Evolutionary conservation across 2,797 vertebrate species (phyloP), one percentile per base, ranked within the genome.

Genomic region (Tinamus major): DNA sequence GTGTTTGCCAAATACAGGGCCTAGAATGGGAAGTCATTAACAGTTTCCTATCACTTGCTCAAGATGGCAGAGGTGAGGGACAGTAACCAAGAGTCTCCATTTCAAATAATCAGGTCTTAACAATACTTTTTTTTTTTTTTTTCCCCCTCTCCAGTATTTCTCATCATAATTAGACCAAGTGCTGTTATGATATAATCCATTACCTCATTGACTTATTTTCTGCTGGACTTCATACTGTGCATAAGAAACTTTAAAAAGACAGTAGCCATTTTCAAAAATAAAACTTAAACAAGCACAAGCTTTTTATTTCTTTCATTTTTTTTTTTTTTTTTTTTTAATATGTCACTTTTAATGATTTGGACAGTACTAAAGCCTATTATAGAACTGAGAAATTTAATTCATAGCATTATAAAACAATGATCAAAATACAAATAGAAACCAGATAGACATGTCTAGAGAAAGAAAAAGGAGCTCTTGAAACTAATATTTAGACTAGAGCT

Each of bases 401-500:
- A 85, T 31, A 77, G 69, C 70, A 76, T 89, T 93, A 41, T 86
- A 91, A 89, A 93, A 79, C 75, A 95, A 85, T 17, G 46, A 64
- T 91, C 29, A 90, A 93, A 77, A 92, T 20, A 94, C 84, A 91
- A 97, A 62, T 29, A 87, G 83, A 71, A 92, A 86, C 23, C 12
- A 59, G 55, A 87, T 3, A 87, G 49, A 69, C 10, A 5, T 42
- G 68, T 70, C 67, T 53, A 16, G 27, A 44, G 71, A 2, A 12
- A 39, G 13, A n/a, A 31, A 65, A 31, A 37, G n/a, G 29, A 53
- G 65, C 29, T 62, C 75, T 85, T 62, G 85, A 93, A 91, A 89
- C 39, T 82, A 86, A 89, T 87, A 92, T 79, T 92, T 94, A 91
- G 81, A 74, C 64, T 71, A 49, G 19, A 41, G n/a, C 68, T 58